Conservation (phyloP, 2,888 invertebrate genomes). For the Cataglyphis cursor region DNA sequence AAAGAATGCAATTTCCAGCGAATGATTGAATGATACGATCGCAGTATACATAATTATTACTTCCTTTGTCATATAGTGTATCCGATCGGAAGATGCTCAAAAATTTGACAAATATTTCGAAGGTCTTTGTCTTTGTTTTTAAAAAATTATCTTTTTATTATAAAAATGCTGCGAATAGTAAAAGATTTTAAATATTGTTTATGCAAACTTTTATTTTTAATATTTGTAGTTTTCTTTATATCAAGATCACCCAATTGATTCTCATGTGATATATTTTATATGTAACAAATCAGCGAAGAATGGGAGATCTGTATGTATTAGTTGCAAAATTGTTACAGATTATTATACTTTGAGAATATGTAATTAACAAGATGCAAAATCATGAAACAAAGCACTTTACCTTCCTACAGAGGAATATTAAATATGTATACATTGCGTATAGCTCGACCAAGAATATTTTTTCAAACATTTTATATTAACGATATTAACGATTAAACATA, state of each 20-base stretch:
- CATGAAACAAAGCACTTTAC: neutral
- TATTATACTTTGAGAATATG: neutral
- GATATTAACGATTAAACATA: conserved; percentile 28
- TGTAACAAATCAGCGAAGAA: neutral
- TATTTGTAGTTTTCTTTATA: neutral
- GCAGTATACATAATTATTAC: neutral
- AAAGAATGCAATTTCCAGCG: conserved; percentile 20
- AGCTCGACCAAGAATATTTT: neutral
- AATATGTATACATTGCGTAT: neutral
- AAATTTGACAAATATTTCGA: neutral
- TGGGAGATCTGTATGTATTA: neutral
- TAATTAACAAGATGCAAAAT: neutral
- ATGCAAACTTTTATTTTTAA: neutral
- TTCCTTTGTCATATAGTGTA: neutral
- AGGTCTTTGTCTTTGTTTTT: too few species aligned
- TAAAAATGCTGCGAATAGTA: neutral
- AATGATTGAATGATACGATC: conserved; percentile 2
- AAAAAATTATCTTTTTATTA: neutral
- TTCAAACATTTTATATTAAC: neutral
- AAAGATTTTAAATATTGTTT: neutral
- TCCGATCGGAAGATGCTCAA: neutral
- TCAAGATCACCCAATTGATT: neutral
- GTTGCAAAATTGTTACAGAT: conserved; percentile 11
- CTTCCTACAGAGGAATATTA: neutral
- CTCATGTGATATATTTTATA: neutral